Conservation (phyloP, 2,797 vertebrate species). For the Triplophysa yarkandensis region DNA sequence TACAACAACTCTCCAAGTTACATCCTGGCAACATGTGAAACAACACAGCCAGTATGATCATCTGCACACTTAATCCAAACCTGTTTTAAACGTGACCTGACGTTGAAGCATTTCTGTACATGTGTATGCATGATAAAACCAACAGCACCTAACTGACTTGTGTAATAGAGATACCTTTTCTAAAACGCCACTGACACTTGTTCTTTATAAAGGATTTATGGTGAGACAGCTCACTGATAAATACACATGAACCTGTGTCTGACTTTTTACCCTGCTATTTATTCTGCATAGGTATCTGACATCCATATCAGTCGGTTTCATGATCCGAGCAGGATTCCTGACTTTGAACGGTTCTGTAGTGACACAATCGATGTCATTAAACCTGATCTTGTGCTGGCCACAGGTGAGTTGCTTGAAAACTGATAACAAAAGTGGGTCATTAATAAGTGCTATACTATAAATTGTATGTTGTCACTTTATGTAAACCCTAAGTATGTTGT, state of each 20-base stretch:
- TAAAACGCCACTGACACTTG: background rate
- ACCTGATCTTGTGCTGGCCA: conserved; percentile 89
- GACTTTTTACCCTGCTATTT: conserved; percentile 35
- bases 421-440: background rate
- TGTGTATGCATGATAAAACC: background rate
- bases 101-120: background rate
- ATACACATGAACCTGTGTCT: background rate
- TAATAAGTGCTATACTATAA: background rate
- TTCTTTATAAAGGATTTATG: conserved; percentile 8
- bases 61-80: background rate
- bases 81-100: background rate
- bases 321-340: conserved; percentile 82
- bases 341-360: conserved; percentile 94
- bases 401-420: conserved; percentile 80
- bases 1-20: background rate
- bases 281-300: conserved; percentile 87
- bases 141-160: background rate
- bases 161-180: background rate
- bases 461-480: background rate
- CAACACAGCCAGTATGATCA: background rate
- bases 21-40: background rate
- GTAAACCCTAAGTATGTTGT: background rate
- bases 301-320: conserved; percentile 93
- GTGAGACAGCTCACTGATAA: background rate
- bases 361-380: conserved; percentile 87